phyloP scores from a whole-genome alignment of 2,797 vertebrate genomes.

The Clangula hyemalis region DNA sequence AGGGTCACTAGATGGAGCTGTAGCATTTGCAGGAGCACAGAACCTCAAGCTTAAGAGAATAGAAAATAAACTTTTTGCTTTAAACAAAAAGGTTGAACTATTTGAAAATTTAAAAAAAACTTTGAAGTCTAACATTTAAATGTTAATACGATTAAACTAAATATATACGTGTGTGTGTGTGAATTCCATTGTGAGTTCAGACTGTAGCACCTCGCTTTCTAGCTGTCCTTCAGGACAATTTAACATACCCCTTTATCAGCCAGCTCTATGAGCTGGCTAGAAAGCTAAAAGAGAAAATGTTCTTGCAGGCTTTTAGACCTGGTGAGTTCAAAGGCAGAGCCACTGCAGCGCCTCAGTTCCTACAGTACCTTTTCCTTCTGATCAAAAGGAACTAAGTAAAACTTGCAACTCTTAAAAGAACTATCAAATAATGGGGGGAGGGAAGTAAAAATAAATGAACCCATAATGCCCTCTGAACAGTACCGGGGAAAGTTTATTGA shows the following conservation, averaged over 20 bases:
- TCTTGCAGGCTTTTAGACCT: slow-evolving; percentile 77
- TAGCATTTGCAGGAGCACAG: not conserved
- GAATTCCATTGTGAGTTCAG: slow-evolving; percentile 16
- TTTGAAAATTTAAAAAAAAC: not conserved
- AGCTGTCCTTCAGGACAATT: slow-evolving; percentile 69
- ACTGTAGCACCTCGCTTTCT: not conserved
- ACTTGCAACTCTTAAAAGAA: slow-evolving; percentile 58
- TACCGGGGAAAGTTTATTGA: not conserved
- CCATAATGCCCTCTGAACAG: slow-evolving; percentile 17
- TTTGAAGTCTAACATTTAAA: slow-evolving; percentile 14
- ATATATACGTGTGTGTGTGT: not conserved
- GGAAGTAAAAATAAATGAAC: slow-evolving; percentile 50
- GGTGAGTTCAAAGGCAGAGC: slow-evolving; percentile 76
- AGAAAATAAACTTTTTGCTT: not conserved
- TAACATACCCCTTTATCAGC: slow-evolving; percentile 41
- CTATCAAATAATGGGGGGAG: slow-evolving; percentile 64
- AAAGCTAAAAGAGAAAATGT: slow-evolving; percentile 64
- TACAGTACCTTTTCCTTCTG: slow-evolving; percentile 45
- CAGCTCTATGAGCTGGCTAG: not conserved
- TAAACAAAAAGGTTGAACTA: not conserved
- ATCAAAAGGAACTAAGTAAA: slow-evolving; percentile 67
- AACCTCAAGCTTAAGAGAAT: not conserved
- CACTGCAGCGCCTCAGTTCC: slow-evolving; percentile 61
- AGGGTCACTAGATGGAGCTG: slow-evolving; percentile 71
- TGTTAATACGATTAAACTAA: slow-evolving; percentile 35